Evolutionary conservation across 2,888 invertebrate species (phyloP).

Genomic region (Drosophila fungiperda): DNA sequence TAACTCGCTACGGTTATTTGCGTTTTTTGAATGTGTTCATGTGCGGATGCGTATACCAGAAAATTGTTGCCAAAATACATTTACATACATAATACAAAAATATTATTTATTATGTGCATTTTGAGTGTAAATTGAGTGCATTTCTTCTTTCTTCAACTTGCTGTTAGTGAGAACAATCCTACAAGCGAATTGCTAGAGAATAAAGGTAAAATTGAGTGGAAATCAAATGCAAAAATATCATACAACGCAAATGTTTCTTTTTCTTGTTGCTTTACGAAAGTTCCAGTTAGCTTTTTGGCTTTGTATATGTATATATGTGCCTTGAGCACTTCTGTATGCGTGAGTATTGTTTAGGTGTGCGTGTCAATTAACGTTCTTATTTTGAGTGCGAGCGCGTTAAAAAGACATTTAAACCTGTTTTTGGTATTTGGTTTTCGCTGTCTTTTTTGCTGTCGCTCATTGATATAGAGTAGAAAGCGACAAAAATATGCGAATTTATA

Average conservation of each 20-base stretch:
- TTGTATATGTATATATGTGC: not conserved
- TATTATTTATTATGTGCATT: conserved; percentile 18
- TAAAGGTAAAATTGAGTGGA: conserved; percentile 47
- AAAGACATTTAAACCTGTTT: conserved; percentile 69
- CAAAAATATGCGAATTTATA: conserved; percentile 20
- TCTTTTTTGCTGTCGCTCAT: conserved; percentile 12
- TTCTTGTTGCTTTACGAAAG: conserved; percentile 58
- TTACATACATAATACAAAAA: too few relatives aligned
- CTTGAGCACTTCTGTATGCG: conserved; percentile 7
- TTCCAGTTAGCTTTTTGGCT: conserved; percentile 65
- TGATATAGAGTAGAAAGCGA: conserved; percentile 38
- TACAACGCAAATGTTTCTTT: conserved; percentile 24
- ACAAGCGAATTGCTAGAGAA: conserved; percentile 24
- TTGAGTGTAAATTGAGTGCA: conserved; percentile 55
- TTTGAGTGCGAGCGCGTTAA: conserved; percentile 45
- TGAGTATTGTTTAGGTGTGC: conserved; percentile 65
- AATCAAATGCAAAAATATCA: conserved; percentile 43
- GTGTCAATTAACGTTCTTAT: conserved; percentile 73
- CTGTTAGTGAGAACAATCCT: conserved; percentile 24
- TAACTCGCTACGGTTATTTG: conserved; percentile 7
- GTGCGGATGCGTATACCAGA: conserved; percentile 5
- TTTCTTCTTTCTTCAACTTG: conserved; percentile 15
- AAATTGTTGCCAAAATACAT: conserved; percentile 43
- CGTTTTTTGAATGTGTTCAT: conserved; percentile 11
- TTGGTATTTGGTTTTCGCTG: conserved; percentile 32